Conservation (phyloP, 2,888 invertebrate species). For the Acanthosoma haemorrhoidale region DNA sequence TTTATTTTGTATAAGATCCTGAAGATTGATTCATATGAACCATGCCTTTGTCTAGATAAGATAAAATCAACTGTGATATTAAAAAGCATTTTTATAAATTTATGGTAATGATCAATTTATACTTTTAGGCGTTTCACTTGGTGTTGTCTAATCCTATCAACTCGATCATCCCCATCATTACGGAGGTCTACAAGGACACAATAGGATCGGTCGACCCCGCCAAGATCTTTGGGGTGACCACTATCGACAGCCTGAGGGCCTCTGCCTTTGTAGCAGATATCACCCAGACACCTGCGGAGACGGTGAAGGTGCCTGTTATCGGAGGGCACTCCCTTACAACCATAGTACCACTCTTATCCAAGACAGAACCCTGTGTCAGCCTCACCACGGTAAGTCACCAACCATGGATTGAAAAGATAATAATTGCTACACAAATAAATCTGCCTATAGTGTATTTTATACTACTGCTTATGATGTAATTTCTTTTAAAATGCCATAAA, state of each 20-base stretch:
- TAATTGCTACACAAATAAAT: no score
- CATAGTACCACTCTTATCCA: constrained; percentile 70
- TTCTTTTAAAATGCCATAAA: no score
- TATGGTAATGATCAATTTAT: no score
- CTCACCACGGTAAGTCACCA: constrained; percentile 48
- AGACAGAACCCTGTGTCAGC: constrained; percentile 55
- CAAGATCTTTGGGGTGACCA: constrained; percentile 67
- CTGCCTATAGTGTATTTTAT: no score
- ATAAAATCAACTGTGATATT: no score
- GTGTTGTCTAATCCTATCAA: constrained; percentile 56
- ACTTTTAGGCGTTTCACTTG: constrained; percentile 50
- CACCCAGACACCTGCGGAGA: constrained; percentile 57
- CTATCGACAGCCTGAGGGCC: constrained; percentile 65
- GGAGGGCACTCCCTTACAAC: constrained; percentile 73
- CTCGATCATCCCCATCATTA: constrained; percentile 63
- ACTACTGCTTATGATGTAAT: no score
- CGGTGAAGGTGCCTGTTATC: constrained; percentile 66
- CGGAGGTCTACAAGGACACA: constrained; percentile 60
- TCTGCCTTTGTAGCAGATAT: constrained; percentile 68
- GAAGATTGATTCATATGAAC: no score
- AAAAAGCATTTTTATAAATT: no score
- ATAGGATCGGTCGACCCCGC: constrained; percentile 57
- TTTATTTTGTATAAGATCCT: no score
- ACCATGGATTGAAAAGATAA: neutral
- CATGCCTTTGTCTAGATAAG: no score